These are phyloP conservation scores for Charina bottae DNA, from an alignment of 2,113 vertebrate species.

Conservation along the genomic window DNA sequence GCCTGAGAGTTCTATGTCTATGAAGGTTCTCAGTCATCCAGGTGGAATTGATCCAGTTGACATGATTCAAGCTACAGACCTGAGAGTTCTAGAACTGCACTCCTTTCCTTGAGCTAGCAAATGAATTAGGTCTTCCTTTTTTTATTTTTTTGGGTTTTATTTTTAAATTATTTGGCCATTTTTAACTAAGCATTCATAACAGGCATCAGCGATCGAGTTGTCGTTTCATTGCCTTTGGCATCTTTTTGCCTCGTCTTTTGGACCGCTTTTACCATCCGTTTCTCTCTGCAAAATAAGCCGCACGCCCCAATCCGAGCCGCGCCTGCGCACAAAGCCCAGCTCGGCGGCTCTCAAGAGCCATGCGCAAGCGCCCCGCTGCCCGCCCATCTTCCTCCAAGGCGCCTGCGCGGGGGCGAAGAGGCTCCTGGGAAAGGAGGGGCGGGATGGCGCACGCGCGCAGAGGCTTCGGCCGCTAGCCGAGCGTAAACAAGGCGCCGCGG, in stretches of 20 bases:
- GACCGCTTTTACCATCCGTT: too few species aligned
- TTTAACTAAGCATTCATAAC: not conserved
- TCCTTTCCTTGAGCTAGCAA: not conserved
- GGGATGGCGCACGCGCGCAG: slow-evolving; percentile 61
- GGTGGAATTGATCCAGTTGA: too few species aligned
- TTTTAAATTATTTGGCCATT: not conserved
- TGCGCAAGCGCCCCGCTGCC: not conserved
- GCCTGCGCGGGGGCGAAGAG: slow-evolving; percentile 30
- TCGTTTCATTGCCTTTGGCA: too few species aligned
- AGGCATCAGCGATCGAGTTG: not conserved
- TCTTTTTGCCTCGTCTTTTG: not conserved
- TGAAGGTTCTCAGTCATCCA: too few species aligned
- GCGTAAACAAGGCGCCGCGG: slow-evolving; percentile 76
- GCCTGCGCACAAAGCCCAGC: not conserved
- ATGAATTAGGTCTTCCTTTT: not conserved
- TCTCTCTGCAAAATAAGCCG: too few species aligned
- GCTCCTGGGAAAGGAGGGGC: slow-evolving; percentile 26
- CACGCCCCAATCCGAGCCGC: not conserved
- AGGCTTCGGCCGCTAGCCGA: slow-evolving; percentile 54
- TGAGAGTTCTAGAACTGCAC: too few species aligned
- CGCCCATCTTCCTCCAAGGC: not conserved
- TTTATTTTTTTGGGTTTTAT: not conserved
- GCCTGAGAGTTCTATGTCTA: too few species aligned
- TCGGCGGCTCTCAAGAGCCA: not conserved
- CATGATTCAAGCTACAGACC: too few species aligned